Evolutionary conservation across 2,113 vertebrate genomes (phyloP), one percentile per base, ranked within the genome.

Genomic region (Elachura formosa): DNA sequence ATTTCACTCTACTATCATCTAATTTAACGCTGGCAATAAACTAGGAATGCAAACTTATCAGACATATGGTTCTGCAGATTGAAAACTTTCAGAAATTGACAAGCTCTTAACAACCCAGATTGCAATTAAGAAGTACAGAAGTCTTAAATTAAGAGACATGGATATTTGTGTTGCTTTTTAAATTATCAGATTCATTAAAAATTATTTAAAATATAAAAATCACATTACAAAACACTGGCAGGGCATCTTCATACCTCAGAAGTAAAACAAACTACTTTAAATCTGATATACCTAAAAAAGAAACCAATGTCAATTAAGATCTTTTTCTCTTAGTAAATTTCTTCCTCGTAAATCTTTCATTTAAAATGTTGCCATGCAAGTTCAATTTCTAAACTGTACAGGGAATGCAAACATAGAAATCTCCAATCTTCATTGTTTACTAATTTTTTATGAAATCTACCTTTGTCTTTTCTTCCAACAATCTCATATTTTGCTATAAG

Each of bases 81-180:
- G 56, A 85, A 89, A 81, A 62, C 45, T 74, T 84, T 71, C 33
- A 86, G 55, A 92, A 91, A 51, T 1, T 74, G 33, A 55, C 73
- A 89, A 55, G 26, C 19, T 43, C 73, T 34, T 61, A 78, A 87
- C 75, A 78, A 41, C 4, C 28, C 48, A 91, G 56, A 82, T 48
- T 82, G 61, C 48, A 87, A 91, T 89, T 93, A 87, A 92, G 54
- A 68, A 84, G 55, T 59, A 67, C 29, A 89, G 55, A 91, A 96
- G 10, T 59, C 38, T 91, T 75, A 87, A 87, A 91, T 66, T 33
- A 75, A 91, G 64, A 67, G 40, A 81, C 16, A 38, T 3, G 19
- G 59, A 36, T 81, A 74, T 67, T 59, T 75, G 13, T 51, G 16
- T 24, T 82, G 12, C 24, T 34, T 63, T 66, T 84, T 69, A 69